Percentiles rank a stretch among this genome's conserved stretches.
Conservation (phyloP, 2,888 invertebrate species). For the Beris morrisii region DNA sequence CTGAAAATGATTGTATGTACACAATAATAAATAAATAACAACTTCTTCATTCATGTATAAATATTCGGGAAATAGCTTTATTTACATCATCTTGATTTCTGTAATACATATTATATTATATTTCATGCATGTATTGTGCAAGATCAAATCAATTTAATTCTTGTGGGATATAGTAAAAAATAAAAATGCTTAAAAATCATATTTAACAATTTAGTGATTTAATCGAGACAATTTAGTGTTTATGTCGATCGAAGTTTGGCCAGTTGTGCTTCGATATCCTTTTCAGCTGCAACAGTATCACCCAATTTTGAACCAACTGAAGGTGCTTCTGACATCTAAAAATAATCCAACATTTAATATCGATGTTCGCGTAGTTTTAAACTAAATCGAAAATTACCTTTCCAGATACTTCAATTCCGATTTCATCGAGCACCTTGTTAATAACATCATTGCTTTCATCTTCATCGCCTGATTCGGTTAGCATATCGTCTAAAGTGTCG, state of each 20-base stretch:
- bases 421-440: slow-evolving; percentile 91
- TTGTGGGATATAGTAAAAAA: too few species aligned
- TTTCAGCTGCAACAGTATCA: slow-evolving; percentile 61
- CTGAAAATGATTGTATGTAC: too few species aligned
- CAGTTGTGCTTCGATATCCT: slow-evolving; percentile 73
- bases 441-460: slow-evolving; percentile 86
- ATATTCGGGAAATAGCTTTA: too few species aligned
- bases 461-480: slow-evolving; percentile 88
- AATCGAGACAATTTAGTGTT: neutral
- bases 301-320: slow-evolving; percentile 63
- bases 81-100: too few species aligned
- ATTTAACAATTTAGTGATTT: too few species aligned
- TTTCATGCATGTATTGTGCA: too few species aligned
- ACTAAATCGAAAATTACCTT: slow-evolving; percentile 62
- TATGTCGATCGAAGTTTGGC: slow-evolving; percentile 62
- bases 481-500: slow-evolving; percentile 86
- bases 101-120: too few species aligned
- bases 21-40: too few species aligned
- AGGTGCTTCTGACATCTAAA: slow-evolving; percentile 69
- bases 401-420: slow-evolving; percentile 91
- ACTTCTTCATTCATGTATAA: too few species aligned
- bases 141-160: too few species aligned
- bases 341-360: slow-evolving; percentile 30
- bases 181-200: too few species aligned
- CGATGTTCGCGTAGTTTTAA: neutral